Conservation (phyloP, 2,888 invertebrate genomes). For the Sesia bembeciformis region DNA sequence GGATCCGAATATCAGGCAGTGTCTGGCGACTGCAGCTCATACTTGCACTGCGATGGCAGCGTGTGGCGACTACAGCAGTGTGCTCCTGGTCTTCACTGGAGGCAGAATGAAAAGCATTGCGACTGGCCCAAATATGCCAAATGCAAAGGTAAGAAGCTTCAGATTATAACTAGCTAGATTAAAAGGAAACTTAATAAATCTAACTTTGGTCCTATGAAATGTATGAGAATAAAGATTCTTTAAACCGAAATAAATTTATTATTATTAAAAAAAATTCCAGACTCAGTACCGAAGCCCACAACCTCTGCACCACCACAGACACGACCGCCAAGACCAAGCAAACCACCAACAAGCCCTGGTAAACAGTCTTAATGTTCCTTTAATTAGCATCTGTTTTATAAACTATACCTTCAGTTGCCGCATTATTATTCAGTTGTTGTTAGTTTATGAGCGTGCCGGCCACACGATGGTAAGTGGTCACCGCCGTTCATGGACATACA, state of each 20-base stretch:
- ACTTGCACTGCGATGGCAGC: constrained; percentile 83
- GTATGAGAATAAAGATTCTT: neutral
- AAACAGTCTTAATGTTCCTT: constrained; percentile 2
- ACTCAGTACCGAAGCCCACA: constrained; percentile 24
- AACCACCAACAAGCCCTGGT: constrained; percentile 20
- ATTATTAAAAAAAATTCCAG: constrained; percentile 8
- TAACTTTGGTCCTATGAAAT: too few species aligned
- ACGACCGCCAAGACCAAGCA: constrained; percentile 33
- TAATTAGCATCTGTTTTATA: too few species aligned
- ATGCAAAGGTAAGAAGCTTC: constrained; percentile 64
- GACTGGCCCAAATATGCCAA: constrained; percentile 87
- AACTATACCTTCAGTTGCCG: too few species aligned
- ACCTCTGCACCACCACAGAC: constrained; percentile 39
- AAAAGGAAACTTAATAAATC: too few species aligned
- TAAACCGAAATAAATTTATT: neutral
- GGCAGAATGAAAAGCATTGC: constrained; percentile 77
- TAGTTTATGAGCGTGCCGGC: too few species aligned
- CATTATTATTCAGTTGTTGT: too few species aligned
- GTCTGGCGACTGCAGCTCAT: constrained; percentile 80
- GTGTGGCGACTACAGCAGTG: constrained; percentile 80
- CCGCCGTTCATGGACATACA: too few species aligned
- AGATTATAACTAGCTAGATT: too few species aligned
- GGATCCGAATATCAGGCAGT: constrained; percentile 71
- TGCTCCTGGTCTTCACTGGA: constrained; percentile 90
- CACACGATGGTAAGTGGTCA: too few species aligned